Conservation (phyloP, 1,140 invertebrate species). For the Epicauta chinensis region DNA sequence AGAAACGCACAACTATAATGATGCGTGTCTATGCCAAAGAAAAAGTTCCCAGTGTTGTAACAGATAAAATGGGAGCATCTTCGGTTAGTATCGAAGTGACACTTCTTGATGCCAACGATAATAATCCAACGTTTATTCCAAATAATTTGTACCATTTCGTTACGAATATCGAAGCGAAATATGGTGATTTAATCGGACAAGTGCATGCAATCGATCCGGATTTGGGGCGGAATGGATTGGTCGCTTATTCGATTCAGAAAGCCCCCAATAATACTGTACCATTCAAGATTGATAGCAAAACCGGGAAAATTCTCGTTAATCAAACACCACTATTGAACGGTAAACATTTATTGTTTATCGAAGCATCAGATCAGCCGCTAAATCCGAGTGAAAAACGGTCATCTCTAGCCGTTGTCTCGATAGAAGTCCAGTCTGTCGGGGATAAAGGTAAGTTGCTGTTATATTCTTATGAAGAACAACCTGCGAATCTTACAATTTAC, state of each 20-base stretch:
- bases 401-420: constrained; percentile 74
- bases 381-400: constrained; percentile 75
- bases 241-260: constrained; percentile 69
- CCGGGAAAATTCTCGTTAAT: constrained; percentile 63
- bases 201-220: constrained; percentile 76
- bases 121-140: constrained; percentile 76
- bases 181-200: constrained; percentile 64
- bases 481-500: constrained; percentile 1
- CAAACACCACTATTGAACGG: constrained; percentile 60
- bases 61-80: constrained; percentile 47
- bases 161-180: constrained; percentile 58
- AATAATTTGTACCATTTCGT: constrained; percentile 74
- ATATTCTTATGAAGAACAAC: too few relatives aligned
- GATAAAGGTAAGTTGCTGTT: constrained; percentile 50
- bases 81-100: constrained; percentile 70
- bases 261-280: constrained; percentile 58
- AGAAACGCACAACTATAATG: constrained; percentile 58
- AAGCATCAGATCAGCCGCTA: constrained; percentile 71
- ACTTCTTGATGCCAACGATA: constrained; percentile 79
- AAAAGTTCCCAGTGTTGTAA: constrained; percentile 57
- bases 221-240: constrained; percentile 69
- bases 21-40: constrained; percentile 73
- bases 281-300: constrained; percentile 64
- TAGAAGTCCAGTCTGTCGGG: constrained; percentile 55
- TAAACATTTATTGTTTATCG: constrained; percentile 70